Evolutionary conservation across 2,888 invertebrate species (phyloP), one percentile per base, ranked within the genome.

Genomic region (Clitarchus hookeri): DNA sequence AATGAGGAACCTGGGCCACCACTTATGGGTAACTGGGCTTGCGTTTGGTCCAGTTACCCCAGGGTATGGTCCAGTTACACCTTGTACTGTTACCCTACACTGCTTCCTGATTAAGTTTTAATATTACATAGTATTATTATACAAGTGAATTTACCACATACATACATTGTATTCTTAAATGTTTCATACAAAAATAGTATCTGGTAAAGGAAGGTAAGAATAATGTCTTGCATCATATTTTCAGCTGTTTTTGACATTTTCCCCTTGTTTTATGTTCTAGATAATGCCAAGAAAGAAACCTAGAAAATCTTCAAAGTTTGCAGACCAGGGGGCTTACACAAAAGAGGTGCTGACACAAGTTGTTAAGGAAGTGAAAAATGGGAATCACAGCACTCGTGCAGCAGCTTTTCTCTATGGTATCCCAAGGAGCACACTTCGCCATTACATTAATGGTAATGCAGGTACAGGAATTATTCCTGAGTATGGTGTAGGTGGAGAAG

Each of bases 351-450:
- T 79, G 25, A n/a, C 79, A 79, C 23, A 79, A 79, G 25, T 0
- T n/a, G 27, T 23, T n/a, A n/a, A 79, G 79, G 23, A 79, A 19
- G 79, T 79, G 25, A 19, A n/a, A 79, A 79, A 23, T 79, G 23
- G 13, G 23, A 79, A 79, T 0, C 6, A n/a, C 13, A n/a, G 25
- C 4, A n/a, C 25, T 79, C 79, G n/a, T n/a, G 79, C n/a, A 26
- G 79, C 79, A 79, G 79, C 79, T 79, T 25, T n/a, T 79, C 0
- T n/a, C 23, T n/a, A 79, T 77, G 77, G 13, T 77, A 79, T n/a
- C 79, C 79, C 25, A 79, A 79, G 79, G n/a, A 79, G 23, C 79
- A 79, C n/a, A n/a, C 79, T 79, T 79, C 23, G 79, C n/a, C n/a
- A 79, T n/a, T n/a, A 79, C 25, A n/a, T 79, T 16, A n/a, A 79